Percentiles rank a stretch among this genome's conserved stretches.
phyloP scores from a whole-genome alignment of 2,797 vertebrate species.

The Phalloptychus januarius region DNA sequence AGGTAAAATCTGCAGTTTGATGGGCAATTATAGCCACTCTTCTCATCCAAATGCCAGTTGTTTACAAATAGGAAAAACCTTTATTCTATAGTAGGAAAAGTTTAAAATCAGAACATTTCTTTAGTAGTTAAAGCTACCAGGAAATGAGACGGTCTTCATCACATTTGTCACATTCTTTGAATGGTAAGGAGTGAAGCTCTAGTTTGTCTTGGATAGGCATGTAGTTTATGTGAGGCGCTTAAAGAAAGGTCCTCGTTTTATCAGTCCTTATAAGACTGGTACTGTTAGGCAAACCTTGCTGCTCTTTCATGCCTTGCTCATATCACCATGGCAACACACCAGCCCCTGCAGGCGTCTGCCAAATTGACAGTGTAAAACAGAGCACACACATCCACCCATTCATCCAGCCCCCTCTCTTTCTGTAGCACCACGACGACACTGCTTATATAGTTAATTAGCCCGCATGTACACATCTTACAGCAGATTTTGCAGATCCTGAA shows the following conservation, averaged over 20 bases:
- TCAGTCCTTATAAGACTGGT: conserved; percentile 80
- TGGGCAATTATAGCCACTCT: background rate
- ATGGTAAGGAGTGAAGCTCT: conserved; percentile 21
- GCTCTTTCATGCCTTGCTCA: conserved; percentile 84
- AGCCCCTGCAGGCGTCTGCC: conserved; percentile 84
- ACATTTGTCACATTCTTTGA: conserved; percentile 2
- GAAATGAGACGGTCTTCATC: conserved; percentile 23
- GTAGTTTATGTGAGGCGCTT: conserved; percentile 54
- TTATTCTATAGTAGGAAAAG: background rate
- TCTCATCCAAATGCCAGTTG: background rate
- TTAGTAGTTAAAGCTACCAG: background rate
- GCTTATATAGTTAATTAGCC: conserved; percentile 69
- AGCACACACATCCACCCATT: conserved; percentile 78
- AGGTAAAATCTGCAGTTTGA: background rate
- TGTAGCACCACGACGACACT: conserved; percentile 58
- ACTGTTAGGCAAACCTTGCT: conserved; percentile 84
- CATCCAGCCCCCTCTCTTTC: conserved; percentile 72
- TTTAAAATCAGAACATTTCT: background rate
- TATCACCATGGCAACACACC: conserved; percentile 87
- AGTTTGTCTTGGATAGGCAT: conserved; percentile 45
- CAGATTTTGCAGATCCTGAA: conserved; percentile 48
- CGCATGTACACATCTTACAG: conserved; percentile 39
- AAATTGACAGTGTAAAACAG: conserved; percentile 85
- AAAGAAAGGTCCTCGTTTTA: conserved; percentile 76
- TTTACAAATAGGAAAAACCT: background rate